These are phyloP conservation scores for Eristalinus aeneus DNA, from an alignment of 2,888 invertebrate genomes.

Conservation along the genomic window DNA sequence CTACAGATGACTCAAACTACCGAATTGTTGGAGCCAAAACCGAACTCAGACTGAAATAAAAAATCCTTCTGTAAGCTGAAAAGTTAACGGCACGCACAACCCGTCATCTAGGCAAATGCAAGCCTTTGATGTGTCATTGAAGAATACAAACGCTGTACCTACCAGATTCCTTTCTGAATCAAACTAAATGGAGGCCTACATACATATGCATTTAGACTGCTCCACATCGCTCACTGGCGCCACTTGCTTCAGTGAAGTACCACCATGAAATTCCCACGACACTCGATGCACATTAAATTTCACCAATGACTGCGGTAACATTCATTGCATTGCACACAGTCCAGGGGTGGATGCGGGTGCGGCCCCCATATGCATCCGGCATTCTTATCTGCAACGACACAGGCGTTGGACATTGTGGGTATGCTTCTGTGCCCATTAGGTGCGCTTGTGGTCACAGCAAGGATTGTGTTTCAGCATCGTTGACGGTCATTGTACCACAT, in stretches of 20 bases:
- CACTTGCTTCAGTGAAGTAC: background rate
- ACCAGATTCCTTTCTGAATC: no score
- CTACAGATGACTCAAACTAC: no score
- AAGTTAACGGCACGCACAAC: no score
- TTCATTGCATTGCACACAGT: conserved; percentile 3
- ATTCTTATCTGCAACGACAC: background rate
- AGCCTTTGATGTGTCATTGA: no score
- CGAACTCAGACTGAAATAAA: no score
- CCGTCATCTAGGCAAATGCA: no score
- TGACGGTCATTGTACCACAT: background rate
- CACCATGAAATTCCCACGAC: conserved; percentile 10
- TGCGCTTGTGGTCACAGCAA: background rate
- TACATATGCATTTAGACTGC: no score
- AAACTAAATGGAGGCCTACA: no score
- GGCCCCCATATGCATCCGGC: background rate
- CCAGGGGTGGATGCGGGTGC: background rate
- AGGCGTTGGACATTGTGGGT: background rate
- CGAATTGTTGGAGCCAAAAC: no score
- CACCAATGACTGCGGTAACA: conserved; percentile 33
- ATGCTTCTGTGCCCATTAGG: background rate
- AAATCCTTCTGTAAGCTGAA: no score
- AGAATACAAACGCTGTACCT: background rate
- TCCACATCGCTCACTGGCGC: background rate
- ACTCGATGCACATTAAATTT: conserved; percentile 42
- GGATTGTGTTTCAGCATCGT: background rate